Evolutionary conservation across 2,888 invertebrate genomes (phyloP).

Genomic region (Bellardia bayeri): DNA sequence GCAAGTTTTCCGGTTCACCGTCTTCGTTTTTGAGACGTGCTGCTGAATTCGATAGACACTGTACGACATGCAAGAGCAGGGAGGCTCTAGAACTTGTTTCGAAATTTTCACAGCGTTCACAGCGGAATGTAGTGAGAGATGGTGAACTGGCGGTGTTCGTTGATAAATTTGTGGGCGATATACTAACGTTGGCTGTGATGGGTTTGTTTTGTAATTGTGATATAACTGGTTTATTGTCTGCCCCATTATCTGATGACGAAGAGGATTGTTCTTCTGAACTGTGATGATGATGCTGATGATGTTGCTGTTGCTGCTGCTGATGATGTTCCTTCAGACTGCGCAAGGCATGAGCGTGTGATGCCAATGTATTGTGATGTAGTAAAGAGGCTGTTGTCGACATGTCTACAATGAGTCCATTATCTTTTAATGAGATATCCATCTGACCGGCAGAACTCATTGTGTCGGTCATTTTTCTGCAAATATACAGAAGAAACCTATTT

Average conservation of each 20-base stretch:
- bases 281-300: slow-evolving; percentile 69
- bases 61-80: slow-evolving; percentile 90
- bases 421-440: slow-evolving; percentile 81
- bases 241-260: slow-evolving; percentile 69
- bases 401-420: slow-evolving; percentile 79
- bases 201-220: slow-evolving; percentile 63
- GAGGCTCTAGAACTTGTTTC: slow-evolving; percentile 91
- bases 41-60: slow-evolving; percentile 84
- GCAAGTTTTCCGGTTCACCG: slow-evolving; percentile 84
- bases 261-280: slow-evolving; percentile 72
- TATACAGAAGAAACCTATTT: slow-evolving; percentile 14
- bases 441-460: slow-evolving; percentile 79
- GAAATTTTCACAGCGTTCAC: slow-evolving; percentile 93
- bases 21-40: slow-evolving; percentile 82
- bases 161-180: slow-evolving; percentile 79
- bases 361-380: slow-evolving; percentile 80
- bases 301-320: slow-evolving; percentile 61
- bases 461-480: slow-evolving; percentile 81
- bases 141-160: slow-evolving; percentile 77
- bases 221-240: slow-evolving; percentile 68
- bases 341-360: slow-evolving; percentile 74
- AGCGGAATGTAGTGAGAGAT: slow-evolving; percentile 83
- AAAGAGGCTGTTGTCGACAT: slow-evolving; percentile 80
- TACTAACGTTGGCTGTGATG: slow-evolving; percentile 70
- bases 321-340: slow-evolving; percentile 80